Evolutionary conservation across 2,888 invertebrate species (phyloP).

Genomic region (Stenotaenia linearis): DNA sequence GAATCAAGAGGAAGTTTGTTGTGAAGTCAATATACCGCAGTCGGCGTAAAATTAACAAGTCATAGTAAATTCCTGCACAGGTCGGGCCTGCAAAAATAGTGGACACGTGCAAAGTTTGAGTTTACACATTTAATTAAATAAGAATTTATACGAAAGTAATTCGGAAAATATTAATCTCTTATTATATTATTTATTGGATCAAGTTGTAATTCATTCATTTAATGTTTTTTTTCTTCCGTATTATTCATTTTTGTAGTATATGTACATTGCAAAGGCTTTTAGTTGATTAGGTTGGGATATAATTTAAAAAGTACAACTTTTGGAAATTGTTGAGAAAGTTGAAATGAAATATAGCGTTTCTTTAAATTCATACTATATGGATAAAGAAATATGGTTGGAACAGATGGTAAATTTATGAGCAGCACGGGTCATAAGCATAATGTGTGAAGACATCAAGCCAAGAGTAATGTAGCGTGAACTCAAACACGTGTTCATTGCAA

Average conservation of each 20-base stretch:
- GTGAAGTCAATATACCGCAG: neutral
- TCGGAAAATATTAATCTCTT: neutral
- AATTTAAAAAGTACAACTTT: neutral
- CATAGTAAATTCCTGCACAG: neutral
- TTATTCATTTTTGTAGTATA: no score
- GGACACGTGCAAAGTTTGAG: no score
- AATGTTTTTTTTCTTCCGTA: neutral
- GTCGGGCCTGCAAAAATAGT: no score
- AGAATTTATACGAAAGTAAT: neutral
- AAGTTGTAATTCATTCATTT: neutral
- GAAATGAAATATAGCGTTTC: neutral
- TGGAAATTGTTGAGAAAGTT: neutral
- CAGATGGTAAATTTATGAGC: slow-evolving; percentile 9
- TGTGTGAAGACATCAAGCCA: slow-evolving; percentile 5
- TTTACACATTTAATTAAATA: neutral
- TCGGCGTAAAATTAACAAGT: neutral
- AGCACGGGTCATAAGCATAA: slow-evolving; percentile 5
- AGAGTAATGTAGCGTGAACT: slow-evolving; percentile 3
- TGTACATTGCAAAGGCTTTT: neutral
- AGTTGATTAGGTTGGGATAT: neutral
- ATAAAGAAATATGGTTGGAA: neutral
- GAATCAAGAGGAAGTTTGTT: neutral
- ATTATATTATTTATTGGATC: neutral
- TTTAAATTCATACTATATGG: neutral
- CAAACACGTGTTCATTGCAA: slow-evolving; percentile 9